A percentile compares a stretch with the other conserved stretches of the same genome.
These are phyloP conservation scores for Aeoliscus strigatus DNA, from an alignment of 2,797 vertebrate species.

Conservation along the genomic window DNA sequence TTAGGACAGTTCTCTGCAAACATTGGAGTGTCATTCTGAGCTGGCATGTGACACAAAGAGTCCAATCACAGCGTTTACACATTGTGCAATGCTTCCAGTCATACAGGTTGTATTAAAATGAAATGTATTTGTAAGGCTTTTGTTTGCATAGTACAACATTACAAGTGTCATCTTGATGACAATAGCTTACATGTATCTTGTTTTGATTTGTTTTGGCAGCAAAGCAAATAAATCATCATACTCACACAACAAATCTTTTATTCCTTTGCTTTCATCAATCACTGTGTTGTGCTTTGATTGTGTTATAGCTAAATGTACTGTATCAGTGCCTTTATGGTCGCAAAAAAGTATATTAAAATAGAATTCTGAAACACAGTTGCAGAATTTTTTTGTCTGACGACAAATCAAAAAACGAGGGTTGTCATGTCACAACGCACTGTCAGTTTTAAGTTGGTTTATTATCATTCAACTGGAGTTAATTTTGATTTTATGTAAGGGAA, in stretches of 20 bases:
- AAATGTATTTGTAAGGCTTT: too few relatives aligned
- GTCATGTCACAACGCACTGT: slow-evolving; percentile 54
- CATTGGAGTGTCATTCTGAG: too few relatives aligned
- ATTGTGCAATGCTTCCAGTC: too few relatives aligned
- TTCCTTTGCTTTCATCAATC: slow-evolving; percentile 61
- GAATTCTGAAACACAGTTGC: slow-evolving; percentile 53
- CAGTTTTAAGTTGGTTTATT: slow-evolving; percentile 42
- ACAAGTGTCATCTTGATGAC: neutral
- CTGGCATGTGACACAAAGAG: too few relatives aligned
- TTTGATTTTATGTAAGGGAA: slow-evolving; percentile 38
- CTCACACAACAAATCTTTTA: slow-evolving; percentile 25
- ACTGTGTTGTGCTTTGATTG: slow-evolving; percentile 53
- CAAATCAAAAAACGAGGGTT: slow-evolving; percentile 55
- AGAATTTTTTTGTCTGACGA: too few relatives aligned
- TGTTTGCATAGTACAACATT: neutral
- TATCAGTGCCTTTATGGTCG: slow-evolving; percentile 57
- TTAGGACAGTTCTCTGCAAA: too few relatives aligned
- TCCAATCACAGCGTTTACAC: too few relatives aligned
- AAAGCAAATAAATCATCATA: slow-evolving; percentile 53
- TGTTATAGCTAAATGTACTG: slow-evolving; percentile 52
- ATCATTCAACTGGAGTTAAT: slow-evolving; percentile 43
- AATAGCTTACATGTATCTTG: slow-evolving; percentile 27
- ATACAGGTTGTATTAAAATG: too few relatives aligned
- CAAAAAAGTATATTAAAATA: slow-evolving; percentile 66
- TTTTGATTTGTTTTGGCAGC: slow-evolving; percentile 46